Evolutionary conservation across 2,113 vertebrate species (phyloP).

Genomic region (Clarias macrocephalus): DNA sequence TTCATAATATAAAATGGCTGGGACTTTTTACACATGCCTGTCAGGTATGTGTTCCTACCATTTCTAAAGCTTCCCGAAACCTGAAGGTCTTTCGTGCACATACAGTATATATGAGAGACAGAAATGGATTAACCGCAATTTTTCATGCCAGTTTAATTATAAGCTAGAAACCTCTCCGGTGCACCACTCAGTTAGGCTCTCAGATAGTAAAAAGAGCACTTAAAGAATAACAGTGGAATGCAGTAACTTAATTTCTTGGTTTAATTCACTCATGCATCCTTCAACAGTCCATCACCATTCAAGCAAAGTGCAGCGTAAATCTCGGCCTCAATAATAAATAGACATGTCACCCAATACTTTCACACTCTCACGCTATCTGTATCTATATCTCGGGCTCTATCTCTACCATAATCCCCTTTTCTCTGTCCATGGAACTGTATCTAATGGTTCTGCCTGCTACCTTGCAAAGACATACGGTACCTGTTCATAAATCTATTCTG

Average conservation of each 20-base stretch:
- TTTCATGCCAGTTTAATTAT: background rate
- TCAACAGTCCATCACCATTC: conserved; percentile 16
- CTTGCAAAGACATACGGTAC: conserved; percentile 61
- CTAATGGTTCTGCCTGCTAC: conserved; percentile 59
- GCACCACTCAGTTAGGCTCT: conserved; percentile 33
- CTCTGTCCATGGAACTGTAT: conserved; percentile 59
- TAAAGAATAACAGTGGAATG: conserved; percentile 26
- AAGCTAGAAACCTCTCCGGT: conserved; percentile 20
- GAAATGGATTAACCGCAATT: conserved; percentile 7
- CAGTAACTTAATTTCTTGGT: conserved; percentile 27
- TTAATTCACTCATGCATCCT: conserved; percentile 28
- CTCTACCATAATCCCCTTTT: conserved; percentile 49
- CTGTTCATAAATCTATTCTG: conserved; percentile 67
- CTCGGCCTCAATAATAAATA: conserved; percentile 52
- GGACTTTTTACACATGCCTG: background rate
- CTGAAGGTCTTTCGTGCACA: background rate
- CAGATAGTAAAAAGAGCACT: conserved; percentile 17
- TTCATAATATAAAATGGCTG: background rate
- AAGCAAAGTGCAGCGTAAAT: conserved; percentile 42
- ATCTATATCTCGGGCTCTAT: conserved; percentile 51
- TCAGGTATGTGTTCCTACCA: no score
- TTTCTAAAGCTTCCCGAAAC: background rate
- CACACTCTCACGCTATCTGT: conserved; percentile 45
- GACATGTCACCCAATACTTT: conserved; percentile 47
- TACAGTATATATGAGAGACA: background rate